Percentiles rank a stretch among this genome's conserved stretches.
Conservation (phyloP, 2,113 vertebrate species). For the Plotosus lineatus region DNA sequence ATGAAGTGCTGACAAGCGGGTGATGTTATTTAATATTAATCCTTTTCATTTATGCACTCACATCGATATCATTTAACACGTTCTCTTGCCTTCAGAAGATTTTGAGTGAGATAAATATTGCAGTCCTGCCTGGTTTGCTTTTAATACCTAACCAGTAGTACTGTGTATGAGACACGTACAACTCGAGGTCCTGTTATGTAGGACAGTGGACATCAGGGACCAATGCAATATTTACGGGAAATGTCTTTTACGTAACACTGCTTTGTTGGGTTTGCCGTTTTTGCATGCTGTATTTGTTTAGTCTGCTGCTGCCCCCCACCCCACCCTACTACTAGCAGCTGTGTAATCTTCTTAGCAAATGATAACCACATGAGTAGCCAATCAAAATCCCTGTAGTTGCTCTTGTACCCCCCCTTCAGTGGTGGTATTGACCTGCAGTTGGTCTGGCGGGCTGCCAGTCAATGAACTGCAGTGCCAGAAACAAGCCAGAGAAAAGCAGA, state of each 20-base stretch:
- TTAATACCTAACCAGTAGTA: not conserved
- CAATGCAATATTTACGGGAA: not conserved
- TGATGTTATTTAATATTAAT: not conserved
- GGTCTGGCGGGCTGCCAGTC: not conserved
- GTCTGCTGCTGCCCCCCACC: not conserved
- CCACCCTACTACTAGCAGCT: conserved; percentile 3
- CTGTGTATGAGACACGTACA: not conserved
- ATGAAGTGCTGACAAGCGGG: not conserved
- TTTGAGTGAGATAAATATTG: not conserved
- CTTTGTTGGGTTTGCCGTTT: not conserved
- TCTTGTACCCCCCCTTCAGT: conserved; percentile 3
- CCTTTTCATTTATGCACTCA: not conserved
- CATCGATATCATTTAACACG: not conserved
- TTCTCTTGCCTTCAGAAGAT: not conserved
- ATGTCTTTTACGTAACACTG: conserved; percentile 16
- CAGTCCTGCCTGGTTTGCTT: not conserved
- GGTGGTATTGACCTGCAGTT: conserved; percentile 23
- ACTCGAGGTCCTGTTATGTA: not conserved
- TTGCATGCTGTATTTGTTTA: conserved; percentile 30
- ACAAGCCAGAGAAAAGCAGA: conserved; percentile 27
- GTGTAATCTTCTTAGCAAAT: conserved; percentile 34
- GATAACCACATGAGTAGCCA: conserved; percentile 42
- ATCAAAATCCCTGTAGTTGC: conserved; percentile 21
- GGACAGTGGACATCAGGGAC: conserved; percentile 1
- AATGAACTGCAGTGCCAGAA: conserved; percentile 25